Base-by-base conservation (phyloP, 2,113 vertebrate species). In the Rhizomys pruinosus region DNA sequence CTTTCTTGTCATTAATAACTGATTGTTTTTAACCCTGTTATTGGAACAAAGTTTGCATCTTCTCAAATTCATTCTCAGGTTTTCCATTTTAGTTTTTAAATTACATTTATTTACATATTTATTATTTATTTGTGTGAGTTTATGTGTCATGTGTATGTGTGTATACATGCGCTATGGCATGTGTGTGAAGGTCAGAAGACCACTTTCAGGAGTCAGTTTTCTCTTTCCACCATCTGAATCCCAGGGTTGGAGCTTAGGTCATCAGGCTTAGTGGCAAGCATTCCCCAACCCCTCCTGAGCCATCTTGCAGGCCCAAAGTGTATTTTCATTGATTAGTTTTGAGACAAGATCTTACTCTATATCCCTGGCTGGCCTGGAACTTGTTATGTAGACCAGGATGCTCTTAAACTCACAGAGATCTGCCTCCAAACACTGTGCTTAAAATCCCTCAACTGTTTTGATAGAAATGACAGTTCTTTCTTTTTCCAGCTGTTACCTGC, bases 401-500 rank as follows among this genome's bases (percentile, higher is more conserved):
- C 6, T 52, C 20, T 66, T 32, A 22, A 66, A 84, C 61, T 66
- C 61, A 78, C 47, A 66, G 27, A 22, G 44, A 34, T 47, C 27
- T 10, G 22, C 61, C 80, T 44, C 42, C 27, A 47, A 66, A 47
- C 39, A 84, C 27, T 52, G 4, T 22, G 52, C 55, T 72, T 27
- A 34, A 82, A 91, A 92, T 61, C n/a, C 13, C 73, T n/a, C 27
- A n/a, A 19, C 11, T 76, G 73, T 52, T 73, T 94, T 55, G n/a
- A 6, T 88, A 66, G 69, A 93, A 89, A 81, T 87, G n/a, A 27
- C 42, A 9, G 16, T 34, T 22, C 1, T 97, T 77, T 96, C 61
- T 34, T 66, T 84, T 95, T 59, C 15, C 71, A 99, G 99, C 98
- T 2, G 81, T 99, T 55, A 96, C 94, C 3, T 99, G 99, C 84